These are phyloP conservation scores for Petaurus breviceps DNA, from an alignment of 2,113 vertebrate species.

Conservation along the genomic window DNA sequence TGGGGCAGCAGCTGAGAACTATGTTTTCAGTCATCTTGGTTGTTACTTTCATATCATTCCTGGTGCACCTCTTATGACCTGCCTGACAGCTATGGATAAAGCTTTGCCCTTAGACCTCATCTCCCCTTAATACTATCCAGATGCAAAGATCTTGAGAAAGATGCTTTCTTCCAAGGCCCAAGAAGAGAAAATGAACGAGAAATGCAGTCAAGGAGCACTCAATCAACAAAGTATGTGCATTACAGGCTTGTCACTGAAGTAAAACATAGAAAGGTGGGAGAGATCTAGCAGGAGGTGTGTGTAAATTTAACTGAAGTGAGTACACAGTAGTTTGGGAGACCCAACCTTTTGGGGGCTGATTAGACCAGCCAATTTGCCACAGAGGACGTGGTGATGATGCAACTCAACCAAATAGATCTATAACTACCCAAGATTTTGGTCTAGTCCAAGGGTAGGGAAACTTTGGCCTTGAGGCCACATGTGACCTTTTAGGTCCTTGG, in stretches of 20 bases:
- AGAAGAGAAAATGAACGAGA: not conserved
- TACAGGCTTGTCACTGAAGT: not conserved
- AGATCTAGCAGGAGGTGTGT: not conserved
- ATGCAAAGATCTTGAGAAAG: not conserved
- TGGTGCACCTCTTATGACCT: not conserved
- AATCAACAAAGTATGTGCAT: not conserved
- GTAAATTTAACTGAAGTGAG: not conserved
- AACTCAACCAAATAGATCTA: not conserved
- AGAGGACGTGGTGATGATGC: not conserved
- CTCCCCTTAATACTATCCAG: not conserved
- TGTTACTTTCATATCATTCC: not conserved
- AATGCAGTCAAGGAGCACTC: not conserved
- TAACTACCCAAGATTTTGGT: not conserved
- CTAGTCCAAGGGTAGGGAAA: too few relatives aligned
- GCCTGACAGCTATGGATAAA: constrained; percentile 9
- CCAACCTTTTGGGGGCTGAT: not conserved
- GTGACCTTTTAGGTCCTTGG: too few relatives aligned
- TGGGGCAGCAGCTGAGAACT: not conserved
- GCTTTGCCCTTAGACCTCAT: not conserved
- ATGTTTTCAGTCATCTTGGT: not conserved
- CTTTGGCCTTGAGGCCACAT: too few relatives aligned
- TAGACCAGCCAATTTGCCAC: not conserved
- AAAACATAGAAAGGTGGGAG: not conserved
- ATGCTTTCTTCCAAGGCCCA: not conserved
- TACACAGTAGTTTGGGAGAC: not conserved